Base-by-base conservation (phyloP, 2,797 vertebrate species). In the Sebastes glaucus region DNA sequence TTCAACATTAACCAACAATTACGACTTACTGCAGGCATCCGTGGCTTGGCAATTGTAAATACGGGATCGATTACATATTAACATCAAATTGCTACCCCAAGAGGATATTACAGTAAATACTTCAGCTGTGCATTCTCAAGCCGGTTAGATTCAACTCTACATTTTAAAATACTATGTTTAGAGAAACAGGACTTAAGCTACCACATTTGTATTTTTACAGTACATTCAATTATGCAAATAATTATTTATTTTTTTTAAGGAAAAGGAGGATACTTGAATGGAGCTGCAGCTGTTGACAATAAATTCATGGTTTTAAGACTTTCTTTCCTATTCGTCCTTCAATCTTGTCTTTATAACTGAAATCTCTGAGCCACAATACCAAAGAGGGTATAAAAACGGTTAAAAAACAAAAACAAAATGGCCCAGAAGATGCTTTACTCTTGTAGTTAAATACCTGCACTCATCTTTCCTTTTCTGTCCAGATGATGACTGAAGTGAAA, bases 81-180 rank as follows among this genome's bases (percentile, higher is more conserved):
- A 83, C 81, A 81, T 72, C 33, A 76, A 76, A 80, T 85, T 73
- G 46, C 20, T 27, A 67, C 52, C 60, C 46, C 6, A 1, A 60
- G 33, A 82, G 38, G 75, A 71, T 75, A 62, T 59, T 80, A 74
- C 53, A 69, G 53, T 66, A 75, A 83, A 80, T 78, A 91, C 78
- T 90, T 84, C 25, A 80, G 84, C 74, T 86, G 75, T 74, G 61
- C 77, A 82, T 87, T 90, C 74, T 52, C 42, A 72, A 83, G 79
- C 82, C 52, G 20, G 63, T 79, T 89, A 80, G 73, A 74, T 70
- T 85, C 35, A 79, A 82, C 52, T 81, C 33, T 71, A 76, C 10
- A 53, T 75, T 63, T 80, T 75, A 64, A 74, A 88, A 81, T 75
- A 72, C 62, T 46, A 72, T 75, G 49, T 74, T 62, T 5, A 75